Conservation (phyloP, 2,113 vertebrate species). For the Entelurus aequoreus region DNA sequence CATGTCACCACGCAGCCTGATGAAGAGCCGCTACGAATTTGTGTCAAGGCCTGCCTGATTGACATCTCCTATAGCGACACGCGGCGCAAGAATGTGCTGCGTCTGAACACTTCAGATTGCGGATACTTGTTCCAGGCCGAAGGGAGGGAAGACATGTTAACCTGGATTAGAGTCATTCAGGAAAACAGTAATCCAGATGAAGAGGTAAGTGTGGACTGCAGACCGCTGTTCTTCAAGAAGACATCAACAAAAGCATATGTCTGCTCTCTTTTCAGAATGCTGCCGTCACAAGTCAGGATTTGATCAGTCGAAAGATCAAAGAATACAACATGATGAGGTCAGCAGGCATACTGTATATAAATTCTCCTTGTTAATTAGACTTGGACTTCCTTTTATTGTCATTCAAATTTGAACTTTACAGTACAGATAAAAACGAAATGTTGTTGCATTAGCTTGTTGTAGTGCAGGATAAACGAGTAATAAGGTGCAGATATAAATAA, state of each 20-base stretch:
- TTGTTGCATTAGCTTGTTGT: no score
- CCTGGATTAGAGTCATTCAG: conserved; percentile 93
- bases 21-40: conserved; percentile 88
- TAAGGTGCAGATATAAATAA: no score
- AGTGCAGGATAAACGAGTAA: no score
- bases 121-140: conserved; percentile 97
- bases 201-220: conserved; percentile 71
- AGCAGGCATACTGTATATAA: conserved; percentile 14
- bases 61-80: conserved; percentile 99
- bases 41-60: conserved; percentile 91
- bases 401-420: no score
- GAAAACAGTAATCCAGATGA: conserved; percentile 91
- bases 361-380: no score
- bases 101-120: conserved; percentile 90
- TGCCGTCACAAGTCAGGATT: conserved; percentile 88
- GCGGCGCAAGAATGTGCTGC: conserved; percentile 93
- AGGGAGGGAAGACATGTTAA: conserved; percentile 91
- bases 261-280: conserved; percentile 76
- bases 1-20: conserved; percentile 66
- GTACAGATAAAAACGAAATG: no score
- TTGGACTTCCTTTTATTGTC: no score
- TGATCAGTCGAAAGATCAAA: conserved; percentile 94
- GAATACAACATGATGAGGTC: conserved; percentile 97
- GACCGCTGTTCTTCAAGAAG: background rate
- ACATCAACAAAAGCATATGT: background rate